A percentile compares a stretch with the other conserved stretches of the same genome.
phyloP scores from a whole-genome alignment of 2,888 invertebrate species.

The Ophion costatus region DNA sequence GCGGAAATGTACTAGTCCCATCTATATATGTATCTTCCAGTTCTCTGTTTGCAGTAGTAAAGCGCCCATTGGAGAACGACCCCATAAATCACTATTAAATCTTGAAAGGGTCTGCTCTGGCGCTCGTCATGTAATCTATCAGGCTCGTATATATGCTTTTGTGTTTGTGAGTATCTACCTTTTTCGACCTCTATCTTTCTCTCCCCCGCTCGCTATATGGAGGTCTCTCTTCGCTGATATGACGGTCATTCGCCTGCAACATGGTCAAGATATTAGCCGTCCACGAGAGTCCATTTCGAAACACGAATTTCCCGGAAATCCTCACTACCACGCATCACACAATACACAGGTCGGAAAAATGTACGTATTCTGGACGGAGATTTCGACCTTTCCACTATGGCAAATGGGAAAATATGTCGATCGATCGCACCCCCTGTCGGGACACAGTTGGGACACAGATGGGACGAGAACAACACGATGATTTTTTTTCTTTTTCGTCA shows the following conservation, averaged over 20 bases:
- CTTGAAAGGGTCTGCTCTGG: slow-evolving; percentile 75
- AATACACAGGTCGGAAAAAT: slow-evolving; percentile 26
- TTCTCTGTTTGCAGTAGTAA: slow-evolving; percentile 4
- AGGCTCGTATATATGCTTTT: slow-evolving; percentile 64
- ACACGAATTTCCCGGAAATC: slow-evolving; percentile 70
- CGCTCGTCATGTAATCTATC: slow-evolving; percentile 79
- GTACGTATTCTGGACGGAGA: slow-evolving; percentile 1
- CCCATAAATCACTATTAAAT: slow-evolving; percentile 81
- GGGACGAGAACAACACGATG: slow-evolving; percentile 1
- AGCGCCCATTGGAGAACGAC: slow-evolving; percentile 25
- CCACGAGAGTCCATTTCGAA: slow-evolving; percentile 34
- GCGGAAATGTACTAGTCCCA: slow-evolving; percentile 20
- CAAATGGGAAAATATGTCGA: slow-evolving; percentile 36
- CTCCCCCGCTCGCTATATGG: neutral
- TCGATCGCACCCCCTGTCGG: slow-evolving; percentile 9
- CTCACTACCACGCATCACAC: slow-evolving; percentile 66
- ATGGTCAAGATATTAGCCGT: slow-evolving; percentile 48
- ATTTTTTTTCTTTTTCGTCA: neutral
- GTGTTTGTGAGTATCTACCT: neutral
- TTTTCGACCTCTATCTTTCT: slow-evolving; percentile 1
- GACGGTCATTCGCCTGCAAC: slow-evolving; percentile 73
- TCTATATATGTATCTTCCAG: neutral
- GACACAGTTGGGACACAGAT: neutral
- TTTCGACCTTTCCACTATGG: slow-evolving; percentile 29
- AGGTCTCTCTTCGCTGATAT: slow-evolving; percentile 63